Evolutionary conservation across 2,888 invertebrate species (phyloP).

Genomic region (Orchesellides sinensis): DNA sequence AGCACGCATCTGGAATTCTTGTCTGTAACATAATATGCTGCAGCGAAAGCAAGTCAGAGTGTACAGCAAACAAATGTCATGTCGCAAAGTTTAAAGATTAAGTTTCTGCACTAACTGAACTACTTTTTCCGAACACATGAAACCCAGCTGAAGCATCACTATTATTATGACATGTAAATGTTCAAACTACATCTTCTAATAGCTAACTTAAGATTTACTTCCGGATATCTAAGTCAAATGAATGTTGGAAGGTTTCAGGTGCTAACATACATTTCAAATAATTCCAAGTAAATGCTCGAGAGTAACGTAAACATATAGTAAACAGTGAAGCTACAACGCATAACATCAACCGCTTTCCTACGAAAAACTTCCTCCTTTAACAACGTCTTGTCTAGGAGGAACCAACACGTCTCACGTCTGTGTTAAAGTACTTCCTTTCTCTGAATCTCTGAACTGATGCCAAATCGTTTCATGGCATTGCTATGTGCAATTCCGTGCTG

Average conservation of each 20-base stretch:
- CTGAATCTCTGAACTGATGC: constrained; percentile 55
- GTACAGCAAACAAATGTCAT: constrained; percentile 2
- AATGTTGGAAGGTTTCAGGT: constrained; percentile 2
- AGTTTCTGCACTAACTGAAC: constrained; percentile 2
- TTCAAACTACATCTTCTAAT: background rate
- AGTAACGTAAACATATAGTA: background rate
- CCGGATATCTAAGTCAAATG: constrained; percentile 46
- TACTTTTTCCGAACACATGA: constrained; percentile 17
- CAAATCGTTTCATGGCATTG: constrained; percentile 48
- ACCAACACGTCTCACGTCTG: constrained; percentile 37
- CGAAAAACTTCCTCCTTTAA: constrained; percentile 21
- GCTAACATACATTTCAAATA: background rate
- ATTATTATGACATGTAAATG: constrained; percentile 12
- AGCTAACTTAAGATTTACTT: constrained; percentile 36
- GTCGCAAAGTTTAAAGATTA: background rate
- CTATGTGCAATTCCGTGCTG: constrained; percentile 7
- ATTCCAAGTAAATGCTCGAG: too few species aligned
- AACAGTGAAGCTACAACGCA: background rate
- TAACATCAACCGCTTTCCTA: background rate
- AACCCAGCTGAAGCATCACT: constrained; percentile 48
- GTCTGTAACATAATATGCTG: constrained; percentile 2
- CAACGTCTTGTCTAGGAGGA: constrained; percentile 45
- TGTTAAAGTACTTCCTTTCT: constrained; percentile 52
- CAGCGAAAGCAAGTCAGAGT: background rate
- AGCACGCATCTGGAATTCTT: background rate